These are phyloP conservation scores for Muntiacus reevesi DNA, from an alignment of 2,113 vertebrate genomes.

Conservation along the genomic window DNA sequence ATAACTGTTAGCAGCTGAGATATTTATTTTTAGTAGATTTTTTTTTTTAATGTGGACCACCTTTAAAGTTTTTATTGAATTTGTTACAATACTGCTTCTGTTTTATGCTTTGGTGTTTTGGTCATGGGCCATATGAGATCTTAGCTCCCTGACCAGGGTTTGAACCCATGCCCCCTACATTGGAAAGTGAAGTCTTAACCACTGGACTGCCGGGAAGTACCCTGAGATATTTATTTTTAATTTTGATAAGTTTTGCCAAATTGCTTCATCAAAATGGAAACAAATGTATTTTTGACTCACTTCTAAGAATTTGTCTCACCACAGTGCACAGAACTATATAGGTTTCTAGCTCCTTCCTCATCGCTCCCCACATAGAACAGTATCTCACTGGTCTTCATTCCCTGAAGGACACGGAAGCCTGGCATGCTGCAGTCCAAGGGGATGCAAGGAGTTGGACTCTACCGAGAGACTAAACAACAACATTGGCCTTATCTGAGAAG, in stretches of 20 bases:
- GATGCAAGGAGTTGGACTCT: not conserved
- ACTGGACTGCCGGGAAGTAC: not conserved
- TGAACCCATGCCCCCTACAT: rapidly evolving
- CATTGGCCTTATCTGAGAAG: not conserved
- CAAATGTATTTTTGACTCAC: not conserved
- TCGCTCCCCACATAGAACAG: not conserved
- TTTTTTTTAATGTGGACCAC: not conserved
- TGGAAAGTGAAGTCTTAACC: not conserved
- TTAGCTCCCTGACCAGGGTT: not conserved
- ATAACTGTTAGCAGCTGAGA: not conserved
- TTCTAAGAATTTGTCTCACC: not conserved
- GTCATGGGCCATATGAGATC: not conserved
- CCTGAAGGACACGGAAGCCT: not conserved
- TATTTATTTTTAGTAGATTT: not conserved
- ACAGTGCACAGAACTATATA: not conserved
- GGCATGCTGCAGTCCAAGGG: not conserved
- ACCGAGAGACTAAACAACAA: not conserved
- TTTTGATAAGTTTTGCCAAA: not conserved
- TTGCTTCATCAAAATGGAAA: not conserved
- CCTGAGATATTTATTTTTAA: not conserved
- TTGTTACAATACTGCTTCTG: not conserved
- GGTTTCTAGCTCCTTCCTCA: not conserved
- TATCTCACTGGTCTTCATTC: not conserved
- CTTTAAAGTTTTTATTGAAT: not conserved
- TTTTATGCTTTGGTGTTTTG: not conserved